Evolutionary conservation across 2,797 vertebrate genomes (phyloP).

Genomic region (Parambassis ranga): DNA sequence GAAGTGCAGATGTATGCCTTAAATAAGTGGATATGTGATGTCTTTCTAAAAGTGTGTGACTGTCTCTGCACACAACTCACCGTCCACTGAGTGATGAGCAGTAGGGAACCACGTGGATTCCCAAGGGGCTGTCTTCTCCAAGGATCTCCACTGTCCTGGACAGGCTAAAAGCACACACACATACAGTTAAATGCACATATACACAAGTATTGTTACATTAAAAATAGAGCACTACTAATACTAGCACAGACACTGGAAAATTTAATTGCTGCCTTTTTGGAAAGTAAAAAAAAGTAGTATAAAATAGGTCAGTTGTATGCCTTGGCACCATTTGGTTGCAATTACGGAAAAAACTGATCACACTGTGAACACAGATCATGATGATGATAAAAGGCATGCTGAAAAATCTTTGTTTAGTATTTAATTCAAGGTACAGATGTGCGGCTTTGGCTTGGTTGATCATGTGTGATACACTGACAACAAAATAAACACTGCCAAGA

Average conservation of each 20-base stretch:
- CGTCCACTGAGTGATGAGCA: constrained; percentile 95
- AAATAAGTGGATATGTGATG: background rate
- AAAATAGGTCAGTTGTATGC: background rate
- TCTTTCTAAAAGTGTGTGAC: background rate
- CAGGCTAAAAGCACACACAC: constrained; percentile 75
- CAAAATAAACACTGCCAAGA: too few species aligned
- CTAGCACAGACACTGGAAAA: background rate
- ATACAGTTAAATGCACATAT: constrained; percentile 20
- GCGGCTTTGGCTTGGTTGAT: background rate
- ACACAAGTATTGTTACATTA: background rate
- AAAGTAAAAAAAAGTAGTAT: background rate
- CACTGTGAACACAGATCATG: background rate
- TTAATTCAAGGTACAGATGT: background rate
- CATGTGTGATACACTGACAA: background rate
- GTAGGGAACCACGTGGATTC: constrained; percentile 95
- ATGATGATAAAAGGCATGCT: too few species aligned
- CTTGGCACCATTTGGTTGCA: background rate
- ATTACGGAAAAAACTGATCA: background rate
- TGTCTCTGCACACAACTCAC: constrained; percentile 75
- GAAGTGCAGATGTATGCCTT: background rate
- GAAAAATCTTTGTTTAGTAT: background rate
- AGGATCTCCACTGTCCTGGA: constrained; percentile 91
- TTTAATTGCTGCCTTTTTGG: background rate
- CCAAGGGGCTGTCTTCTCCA: constrained; percentile 90
- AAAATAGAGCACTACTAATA: too few species aligned